Percentiles rank a stretch among this genome's conserved stretches.
phyloP scores from a whole-genome alignment of 2,797 vertebrate genomes.

The Anguilla anguilla region DNA sequence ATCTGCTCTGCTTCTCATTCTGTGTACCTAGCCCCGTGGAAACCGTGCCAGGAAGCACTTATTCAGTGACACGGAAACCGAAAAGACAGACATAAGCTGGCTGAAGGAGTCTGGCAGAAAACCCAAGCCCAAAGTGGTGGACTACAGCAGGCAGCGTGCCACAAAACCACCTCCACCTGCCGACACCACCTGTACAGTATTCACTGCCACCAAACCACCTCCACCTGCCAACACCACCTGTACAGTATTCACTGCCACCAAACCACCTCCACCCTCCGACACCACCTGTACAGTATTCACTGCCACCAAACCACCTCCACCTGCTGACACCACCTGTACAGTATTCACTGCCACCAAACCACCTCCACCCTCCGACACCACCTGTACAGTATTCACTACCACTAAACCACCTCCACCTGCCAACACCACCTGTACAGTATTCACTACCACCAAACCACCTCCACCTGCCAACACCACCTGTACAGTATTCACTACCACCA shows the following conservation, averaged over 20 bases:
- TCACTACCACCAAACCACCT: too few relatives aligned
- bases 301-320: too few relatives aligned
- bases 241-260: neutral
- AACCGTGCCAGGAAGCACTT: conserved; percentile 75
- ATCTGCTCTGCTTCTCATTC: neutral
- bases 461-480: too few relatives aligned
- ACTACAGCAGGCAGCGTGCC: conserved; percentile 79
- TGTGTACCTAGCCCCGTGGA: neutral
- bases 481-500: too few relatives aligned
- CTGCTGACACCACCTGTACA: too few relatives aligned
- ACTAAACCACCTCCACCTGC: too few relatives aligned
- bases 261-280: too few relatives aligned
- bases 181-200: neutral
- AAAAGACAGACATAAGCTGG: conserved; percentile 85
- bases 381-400: too few relatives aligned
- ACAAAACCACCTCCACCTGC: conserved; percentile 40
- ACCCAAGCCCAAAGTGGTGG: conserved; percentile 75
- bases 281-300: too few relatives aligned
- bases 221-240: neutral
- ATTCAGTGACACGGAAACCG: conserved; percentile 89
- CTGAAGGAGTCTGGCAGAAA: conserved; percentile 76
- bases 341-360: too few relatives aligned
- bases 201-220: neutral
- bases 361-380: too few relatives aligned
- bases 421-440: too few relatives aligned